Conservation (phyloP, 2,888 invertebrate genomes). For the Chymomyza procnemis region DNA sequence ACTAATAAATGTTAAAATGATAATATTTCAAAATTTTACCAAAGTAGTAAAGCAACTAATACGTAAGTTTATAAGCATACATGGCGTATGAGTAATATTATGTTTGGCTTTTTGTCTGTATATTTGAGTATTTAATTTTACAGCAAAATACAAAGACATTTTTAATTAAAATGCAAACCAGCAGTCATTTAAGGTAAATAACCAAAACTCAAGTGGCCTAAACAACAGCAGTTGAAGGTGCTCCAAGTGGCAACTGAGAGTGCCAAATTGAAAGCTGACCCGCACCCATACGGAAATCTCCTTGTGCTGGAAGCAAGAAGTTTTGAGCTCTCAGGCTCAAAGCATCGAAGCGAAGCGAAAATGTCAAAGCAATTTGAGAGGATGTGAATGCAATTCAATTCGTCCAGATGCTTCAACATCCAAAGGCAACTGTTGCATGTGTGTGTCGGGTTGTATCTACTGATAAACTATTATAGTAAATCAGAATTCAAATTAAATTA, state of each 20-base stretch:
- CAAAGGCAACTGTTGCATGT: not conserved
- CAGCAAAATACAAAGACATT: not conserved
- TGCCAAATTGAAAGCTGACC: not conserved
- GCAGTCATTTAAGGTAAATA: not conserved
- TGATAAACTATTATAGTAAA: conserved; percentile 3
- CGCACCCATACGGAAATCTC: not conserved
- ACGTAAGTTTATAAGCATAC: too few relatives aligned
- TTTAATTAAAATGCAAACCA: conserved; percentile 5
- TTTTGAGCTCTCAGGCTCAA: not conserved
- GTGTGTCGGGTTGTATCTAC: not conserved
- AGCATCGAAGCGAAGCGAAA: not conserved
- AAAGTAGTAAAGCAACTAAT: too few relatives aligned
- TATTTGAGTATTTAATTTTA: not conserved
- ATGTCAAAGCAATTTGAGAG: conserved; percentile 14
- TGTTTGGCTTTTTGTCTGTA: not conserved
- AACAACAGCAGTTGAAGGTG: not conserved
- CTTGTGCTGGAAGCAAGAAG: not conserved
- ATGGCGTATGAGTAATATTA: not conserved
- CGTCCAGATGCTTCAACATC: not conserved
- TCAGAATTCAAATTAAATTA: conserved; percentile 55
- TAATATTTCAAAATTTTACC: too few relatives aligned
- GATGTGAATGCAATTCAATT: conserved; percentile 18
- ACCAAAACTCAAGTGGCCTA: not conserved
- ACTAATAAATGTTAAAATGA: too few relatives aligned
- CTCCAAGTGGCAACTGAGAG: not conserved